phyloP scores from a whole-genome alignment of 2,797 vertebrate species.

The Triplophysa yarkandensis region DNA sequence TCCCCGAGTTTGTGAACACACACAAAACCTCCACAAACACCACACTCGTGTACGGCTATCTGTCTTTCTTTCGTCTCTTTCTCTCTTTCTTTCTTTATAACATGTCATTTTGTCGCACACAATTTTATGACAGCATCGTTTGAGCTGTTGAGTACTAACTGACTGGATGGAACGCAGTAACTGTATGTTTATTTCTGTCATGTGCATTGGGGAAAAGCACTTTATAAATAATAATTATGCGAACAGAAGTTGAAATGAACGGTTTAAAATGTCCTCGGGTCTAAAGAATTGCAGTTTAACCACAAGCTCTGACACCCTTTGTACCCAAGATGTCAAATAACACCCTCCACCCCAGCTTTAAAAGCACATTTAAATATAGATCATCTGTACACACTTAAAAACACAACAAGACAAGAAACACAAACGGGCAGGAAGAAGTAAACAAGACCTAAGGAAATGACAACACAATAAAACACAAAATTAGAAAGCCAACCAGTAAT shows the following conservation, averaged over 20 bases:
- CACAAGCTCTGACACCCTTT: conserved; percentile 52
- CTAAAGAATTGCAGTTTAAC: conserved; percentile 47
- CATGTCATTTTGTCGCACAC: too few species aligned
- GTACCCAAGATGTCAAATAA: conserved; percentile 41
- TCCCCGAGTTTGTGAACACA: conserved; percentile 69
- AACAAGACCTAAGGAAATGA: conserved; percentile 5
- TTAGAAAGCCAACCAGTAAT: too few species aligned
- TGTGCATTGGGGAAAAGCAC: not conserved
- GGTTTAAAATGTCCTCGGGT: conserved; percentile 12
- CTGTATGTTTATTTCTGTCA: not conserved
- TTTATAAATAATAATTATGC: not conserved
- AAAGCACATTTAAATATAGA: conserved; percentile 21
- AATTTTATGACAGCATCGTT: too few species aligned
- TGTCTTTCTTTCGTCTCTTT: conserved; percentile 39
- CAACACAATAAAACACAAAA: not conserved
- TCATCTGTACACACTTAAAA: conserved; percentile 16
- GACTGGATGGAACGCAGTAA: not conserved
- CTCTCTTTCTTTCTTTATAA: too few species aligned
- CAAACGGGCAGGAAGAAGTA: not conserved
- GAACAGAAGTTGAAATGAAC: not conserved
- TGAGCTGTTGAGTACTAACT: too few species aligned
- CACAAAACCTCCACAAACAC: conserved; percentile 50
- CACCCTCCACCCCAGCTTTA: conserved; percentile 14
- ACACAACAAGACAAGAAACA: conserved; percentile 5
- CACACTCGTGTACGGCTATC: conserved; percentile 52